phyloP scores from a whole-genome alignment of 2,113 vertebrate species.

The Podocnemis expansa region DNA sequence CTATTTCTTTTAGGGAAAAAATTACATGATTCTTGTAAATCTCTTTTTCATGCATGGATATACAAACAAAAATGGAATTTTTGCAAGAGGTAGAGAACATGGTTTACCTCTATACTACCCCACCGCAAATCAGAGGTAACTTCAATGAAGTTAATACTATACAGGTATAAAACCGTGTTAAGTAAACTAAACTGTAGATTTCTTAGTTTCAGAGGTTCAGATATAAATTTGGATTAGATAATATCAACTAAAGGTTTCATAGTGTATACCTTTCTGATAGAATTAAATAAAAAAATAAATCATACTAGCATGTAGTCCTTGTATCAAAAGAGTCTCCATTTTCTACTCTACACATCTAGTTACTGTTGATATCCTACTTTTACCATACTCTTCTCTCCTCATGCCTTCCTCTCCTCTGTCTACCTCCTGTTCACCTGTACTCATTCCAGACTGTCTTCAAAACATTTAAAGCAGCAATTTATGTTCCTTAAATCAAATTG shows the following conservation, averaged over 20 bases:
- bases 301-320: neutral
- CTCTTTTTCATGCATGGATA: neutral
- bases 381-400: slow-evolving; percentile 5
- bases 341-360: neutral
- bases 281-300: neutral
- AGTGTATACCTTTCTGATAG: neutral
- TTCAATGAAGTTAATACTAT: neutral
- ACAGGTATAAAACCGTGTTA: neutral
- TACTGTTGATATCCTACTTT: neutral
- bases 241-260: neutral
- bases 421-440: slow-evolving; percentile 22
- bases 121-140: neutral
- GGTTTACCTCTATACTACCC: neutral
- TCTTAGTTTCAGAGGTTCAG: neutral
- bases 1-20: neutral
- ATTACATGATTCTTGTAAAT: neutral
- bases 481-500: slow-evolving; percentile 42
- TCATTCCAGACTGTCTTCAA: slow-evolving; percentile 21
- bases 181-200: neutral
- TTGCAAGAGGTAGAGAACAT: neutral
- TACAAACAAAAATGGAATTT: neutral
- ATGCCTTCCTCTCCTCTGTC: slow-evolving; percentile 17
- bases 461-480: slow-evolving; percentile 29
- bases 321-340: neutral
- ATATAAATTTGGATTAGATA: neutral